phyloP scores from a whole-genome alignment of 2,888 invertebrate genomes.

The Nebria salina region DNA sequence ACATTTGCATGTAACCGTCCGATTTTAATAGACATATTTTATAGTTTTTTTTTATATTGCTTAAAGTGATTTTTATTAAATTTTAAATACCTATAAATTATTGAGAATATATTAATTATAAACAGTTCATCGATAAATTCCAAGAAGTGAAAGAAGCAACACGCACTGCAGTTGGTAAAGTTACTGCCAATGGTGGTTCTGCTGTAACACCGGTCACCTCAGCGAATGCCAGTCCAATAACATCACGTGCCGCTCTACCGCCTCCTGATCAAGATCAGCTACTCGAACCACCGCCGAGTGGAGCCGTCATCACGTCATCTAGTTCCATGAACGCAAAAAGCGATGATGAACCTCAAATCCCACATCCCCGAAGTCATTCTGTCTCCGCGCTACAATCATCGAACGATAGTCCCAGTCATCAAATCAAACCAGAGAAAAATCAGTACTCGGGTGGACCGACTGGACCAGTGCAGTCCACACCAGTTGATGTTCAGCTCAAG shows the following conservation, averaged over 20 bases:
- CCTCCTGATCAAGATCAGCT: slow-evolving; percentile 62
- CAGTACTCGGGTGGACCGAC: slow-evolving; percentile 50
- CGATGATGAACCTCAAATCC: slow-evolving; percentile 60
- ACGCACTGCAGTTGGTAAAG: slow-evolving; percentile 74
- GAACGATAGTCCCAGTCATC: slow-evolving; percentile 74
- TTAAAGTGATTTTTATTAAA: not conserved
- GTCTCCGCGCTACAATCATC: slow-evolving; percentile 69
- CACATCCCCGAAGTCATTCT: slow-evolving; percentile 72
- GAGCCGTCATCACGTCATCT: slow-evolving; percentile 52
- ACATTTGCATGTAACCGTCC: too few species aligned
- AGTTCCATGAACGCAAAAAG: slow-evolving; percentile 23
- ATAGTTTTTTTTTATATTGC: not conserved
- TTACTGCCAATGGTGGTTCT: slow-evolving; percentile 67
- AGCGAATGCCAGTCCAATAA: slow-evolving; percentile 88
- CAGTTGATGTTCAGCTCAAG: slow-evolving; percentile 86
- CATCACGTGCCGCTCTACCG: slow-evolving; percentile 71
- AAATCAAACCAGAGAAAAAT: slow-evolving; percentile 61
- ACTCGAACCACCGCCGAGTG: slow-evolving; percentile 64
- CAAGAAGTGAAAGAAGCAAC: slow-evolving; percentile 98
- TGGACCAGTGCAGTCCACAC: slow-evolving; percentile 57
- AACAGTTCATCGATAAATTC: slow-evolving; percentile 95
- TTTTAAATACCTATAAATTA: not conserved
- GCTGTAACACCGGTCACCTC: slow-evolving; percentile 87
- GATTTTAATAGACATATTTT: too few species aligned
- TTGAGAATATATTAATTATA: not conserved